phyloP scores from a whole-genome alignment of 2,113 vertebrate genomes.

The Peromyscus polionotus region DNA sequence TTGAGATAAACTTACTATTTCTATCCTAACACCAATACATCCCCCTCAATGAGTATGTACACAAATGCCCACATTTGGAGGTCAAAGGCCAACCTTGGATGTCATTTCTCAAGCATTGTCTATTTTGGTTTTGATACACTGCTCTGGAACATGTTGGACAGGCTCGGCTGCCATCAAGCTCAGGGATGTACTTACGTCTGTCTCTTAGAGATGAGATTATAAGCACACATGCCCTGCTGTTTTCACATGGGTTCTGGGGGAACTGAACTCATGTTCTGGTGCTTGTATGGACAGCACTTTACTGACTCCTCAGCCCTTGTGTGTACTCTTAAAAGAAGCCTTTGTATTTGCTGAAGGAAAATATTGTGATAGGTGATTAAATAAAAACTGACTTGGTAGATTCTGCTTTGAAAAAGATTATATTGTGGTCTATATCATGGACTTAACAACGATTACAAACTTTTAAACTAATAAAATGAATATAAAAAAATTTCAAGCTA shows the following conservation, averaged over 20 bases:
- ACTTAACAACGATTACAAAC: neutral
- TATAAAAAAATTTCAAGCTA: neutral
- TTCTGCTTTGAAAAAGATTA: conserved; percentile 6
- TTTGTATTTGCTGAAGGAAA: neutral
- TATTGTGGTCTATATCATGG: neutral
- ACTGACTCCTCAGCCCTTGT: neutral
- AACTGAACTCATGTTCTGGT: neutral
- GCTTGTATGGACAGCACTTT: neutral
- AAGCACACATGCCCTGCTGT: neutral
- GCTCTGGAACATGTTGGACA: neutral
- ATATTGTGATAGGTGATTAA: neutral
- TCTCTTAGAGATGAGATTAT: neutral
- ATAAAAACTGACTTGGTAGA: conserved; percentile 6
- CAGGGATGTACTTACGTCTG: no score
- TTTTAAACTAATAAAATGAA: neutral
- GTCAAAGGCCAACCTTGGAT: neutral
- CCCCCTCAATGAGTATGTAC: neutral
- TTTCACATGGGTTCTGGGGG: neutral
- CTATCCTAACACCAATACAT: neutral
- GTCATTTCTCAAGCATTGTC: neutral
- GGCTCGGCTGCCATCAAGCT: neutral
- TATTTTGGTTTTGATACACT: neutral
- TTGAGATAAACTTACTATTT: neutral
- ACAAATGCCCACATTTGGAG: no score
- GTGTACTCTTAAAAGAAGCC: conserved; percentile 12